Base-by-base conservation (phyloP, 2,888 invertebrate species). In the Drosophila histrio region DNA sequence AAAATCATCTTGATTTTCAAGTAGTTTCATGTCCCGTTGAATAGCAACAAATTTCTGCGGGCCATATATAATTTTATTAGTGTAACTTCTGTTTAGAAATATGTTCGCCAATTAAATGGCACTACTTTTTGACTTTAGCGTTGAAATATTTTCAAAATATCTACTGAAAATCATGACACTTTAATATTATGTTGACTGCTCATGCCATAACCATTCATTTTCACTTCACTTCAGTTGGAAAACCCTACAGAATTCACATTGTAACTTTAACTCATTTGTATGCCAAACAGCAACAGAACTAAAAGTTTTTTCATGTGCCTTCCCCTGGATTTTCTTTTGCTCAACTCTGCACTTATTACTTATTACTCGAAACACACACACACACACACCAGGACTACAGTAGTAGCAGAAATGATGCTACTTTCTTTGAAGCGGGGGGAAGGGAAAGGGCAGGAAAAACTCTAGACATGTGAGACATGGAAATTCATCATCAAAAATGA, bases 401-500 rank as follows among this genome's bases (percentile, higher is more conserved):
- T 26, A 15, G 24, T 26, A 15, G 24, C 38, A 32, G 8, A n/a
- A 41, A 15, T 24, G 34, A 28, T 8, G 44, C 24, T 43, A 9
- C 41, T 24, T 41, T 19, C 7, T 21, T 22, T 3, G 22, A 3
- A 2, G 7, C 3, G n/a, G 39, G 43, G 32, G 3, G 26, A 38
- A n/a, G 8, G 17, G 38, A 26, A 11, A 28, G 17, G 38, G 21
- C 9, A 28, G 36, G 53, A 47, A 75, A 79, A 85, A 60, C 85
- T 70, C 74, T 64, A 75, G 82, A 88, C 85, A 87, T 85, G 81
- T 77, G 85, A 86, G 87, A 81, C 87, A 89, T 89, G 89, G 89
- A 89, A 89, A 89, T 89, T 89, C 89, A 89, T 89, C 89, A 90
- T 90, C 90, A 90, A 90, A 90, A 89, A 90, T 90, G 90, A 90